phyloP scores from a whole-genome alignment of 2,888 invertebrate genomes.

The Pseudococcus jackbeardsleyi region DNA sequence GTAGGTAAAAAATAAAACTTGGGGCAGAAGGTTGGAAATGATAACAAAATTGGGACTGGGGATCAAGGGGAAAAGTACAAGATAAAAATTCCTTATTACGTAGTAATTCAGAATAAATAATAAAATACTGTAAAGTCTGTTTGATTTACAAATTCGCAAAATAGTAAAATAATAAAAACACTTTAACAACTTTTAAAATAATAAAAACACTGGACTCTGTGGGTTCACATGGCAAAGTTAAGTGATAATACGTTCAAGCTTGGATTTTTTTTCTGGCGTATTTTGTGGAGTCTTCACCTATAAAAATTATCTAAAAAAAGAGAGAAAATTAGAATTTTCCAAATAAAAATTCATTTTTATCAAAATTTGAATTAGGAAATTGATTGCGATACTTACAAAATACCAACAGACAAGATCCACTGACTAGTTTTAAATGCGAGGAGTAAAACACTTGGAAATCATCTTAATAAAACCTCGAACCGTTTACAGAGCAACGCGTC shows the following conservation, averaged over 20 bases:
- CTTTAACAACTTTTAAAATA: constrained; percentile 9
- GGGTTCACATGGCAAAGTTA: constrained; percentile 46
- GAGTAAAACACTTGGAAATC: constrained; percentile 50
- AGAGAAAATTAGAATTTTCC: background rate
- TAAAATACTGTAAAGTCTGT: constrained; percentile 55
- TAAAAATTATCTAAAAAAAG: background rate
- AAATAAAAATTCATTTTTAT: no score
- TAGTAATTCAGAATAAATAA: constrained; percentile 40
- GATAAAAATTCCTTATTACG: constrained; percentile 32
- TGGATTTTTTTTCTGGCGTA: background rate
- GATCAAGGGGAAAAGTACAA: background rate
- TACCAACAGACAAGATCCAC: constrained; percentile 60
- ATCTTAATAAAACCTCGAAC: constrained; percentile 57
- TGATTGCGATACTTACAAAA: constrained; percentile 26
- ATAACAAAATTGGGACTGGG: background rate
- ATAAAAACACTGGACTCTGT: constrained; percentile 15
- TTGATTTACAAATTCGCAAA: constrained; percentile 4
- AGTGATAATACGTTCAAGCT: background rate
- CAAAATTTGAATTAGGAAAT: no score
- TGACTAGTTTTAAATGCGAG: constrained; percentile 65
- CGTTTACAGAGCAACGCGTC: constrained; percentile 75
- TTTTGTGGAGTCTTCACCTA: background rate
- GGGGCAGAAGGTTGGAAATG: background rate
- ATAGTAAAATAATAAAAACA: constrained; percentile 55
- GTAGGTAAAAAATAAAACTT: background rate